These are phyloP conservation scores for Scaptomyza flava DNA, from an alignment of 2,888 invertebrate species.

Conservation along the genomic window DNA sequence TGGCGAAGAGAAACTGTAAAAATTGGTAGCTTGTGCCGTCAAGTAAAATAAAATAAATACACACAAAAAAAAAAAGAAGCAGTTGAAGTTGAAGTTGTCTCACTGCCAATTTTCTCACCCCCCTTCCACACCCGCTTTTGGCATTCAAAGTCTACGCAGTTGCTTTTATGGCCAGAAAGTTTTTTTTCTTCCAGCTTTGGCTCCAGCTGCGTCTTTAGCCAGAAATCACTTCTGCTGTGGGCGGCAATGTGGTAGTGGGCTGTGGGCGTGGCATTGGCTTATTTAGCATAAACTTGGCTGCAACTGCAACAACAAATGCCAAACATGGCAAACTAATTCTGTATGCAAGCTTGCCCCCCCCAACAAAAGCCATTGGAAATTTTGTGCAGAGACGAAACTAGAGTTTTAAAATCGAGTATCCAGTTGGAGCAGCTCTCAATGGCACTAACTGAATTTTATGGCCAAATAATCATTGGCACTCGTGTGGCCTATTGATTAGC, in stretches of 20 bases:
- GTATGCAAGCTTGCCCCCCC: constrained; percentile 75
- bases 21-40: constrained; percentile 59
- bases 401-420: constrained; percentile 4
- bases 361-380: constrained; percentile 65
- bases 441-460: constrained; percentile 77
- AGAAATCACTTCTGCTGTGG: constrained; percentile 52
- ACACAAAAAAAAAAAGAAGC: constrained; percentile 40
- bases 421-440: constrained; percentile 41
- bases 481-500: constrained; percentile 80
- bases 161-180: constrained; percentile 57
- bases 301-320: constrained; percentile 44
- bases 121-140: background rate
- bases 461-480: constrained; percentile 77
- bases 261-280: constrained; percentile 65
- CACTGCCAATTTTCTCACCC: background rate
- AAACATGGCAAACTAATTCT: constrained; percentile 76
- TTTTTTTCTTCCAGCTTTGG: constrained; percentile 21
- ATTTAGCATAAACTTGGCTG: constrained; percentile 73
- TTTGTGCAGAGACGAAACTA: constrained; percentile 21
- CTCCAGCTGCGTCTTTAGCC: constrained; percentile 53
- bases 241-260: constrained; percentile 24
- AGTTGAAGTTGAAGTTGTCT: constrained; percentile 47
- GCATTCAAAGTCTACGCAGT: constrained; percentile 33
- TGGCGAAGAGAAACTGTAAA: constrained; percentile 61
- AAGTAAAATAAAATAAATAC: constrained; percentile 77